Evolutionary conservation across 1,140 invertebrate genomes (phyloP), one percentile per base, ranked within the genome.

Genomic region (Nylanderia fulva): DNA sequence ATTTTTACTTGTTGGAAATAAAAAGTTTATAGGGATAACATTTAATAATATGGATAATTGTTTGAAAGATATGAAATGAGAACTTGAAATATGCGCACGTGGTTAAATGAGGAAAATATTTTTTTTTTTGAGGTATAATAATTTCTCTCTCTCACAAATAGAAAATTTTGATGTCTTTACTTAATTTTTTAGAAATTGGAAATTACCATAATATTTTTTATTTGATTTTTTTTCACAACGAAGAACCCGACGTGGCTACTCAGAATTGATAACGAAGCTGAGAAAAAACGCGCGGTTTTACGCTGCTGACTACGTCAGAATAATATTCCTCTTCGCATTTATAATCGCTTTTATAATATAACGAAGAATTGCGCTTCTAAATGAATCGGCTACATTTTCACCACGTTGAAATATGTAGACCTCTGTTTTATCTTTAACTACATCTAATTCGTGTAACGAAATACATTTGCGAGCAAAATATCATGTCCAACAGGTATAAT

Each of bases 401-500:
- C 33, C 21, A 1, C 21, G 24, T 71, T 80, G 36, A 71, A 71
- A 42, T 39, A 15, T 69, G 11, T 39, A 80, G 33, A 42, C 18
- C 8, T 6, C 39, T 58, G 48, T 58, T 80, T 69, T 58, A 69
- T 9, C 8, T 1, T 80, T 36, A 69, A 27, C 63, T 80, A 48
- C 2, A 33, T 56, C 52, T 71, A 80, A 80, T 80, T 80, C 71
- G 33, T 36, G 15, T 52, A 39, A 80, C 36, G 52, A 71, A 68
- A 71, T 71, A 69, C 58, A 24, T 71, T 58, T 24, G 52, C 54
- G 36, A 80, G 33, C 48, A 29, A 82, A 82, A 82, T 82, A 72
- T 72, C 21, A 8, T 33, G 39, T 80, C n/a, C 58, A 80, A 71
- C 36, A 58, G 66, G 24, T 60, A 82, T 1, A 18, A 9, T 13